A percentile compares a stretch with the other conserved stretches of the same genome.
Conservation (phyloP, 2,888 invertebrate species). For the Elmis aenea region DNA sequence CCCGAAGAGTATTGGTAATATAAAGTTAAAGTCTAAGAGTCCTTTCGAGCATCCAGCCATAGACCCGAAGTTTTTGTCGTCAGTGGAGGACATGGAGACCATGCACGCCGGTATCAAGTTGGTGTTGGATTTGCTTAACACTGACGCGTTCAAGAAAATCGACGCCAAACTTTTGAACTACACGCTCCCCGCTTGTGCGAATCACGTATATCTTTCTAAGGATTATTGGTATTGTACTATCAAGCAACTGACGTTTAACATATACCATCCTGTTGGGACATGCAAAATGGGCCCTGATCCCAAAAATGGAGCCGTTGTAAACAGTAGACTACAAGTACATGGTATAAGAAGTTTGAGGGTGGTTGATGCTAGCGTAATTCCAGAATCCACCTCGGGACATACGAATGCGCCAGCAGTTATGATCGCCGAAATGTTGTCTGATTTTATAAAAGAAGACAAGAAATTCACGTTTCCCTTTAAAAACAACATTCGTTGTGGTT, state of each 20-base stretch:
- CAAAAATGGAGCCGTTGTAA: slow-evolving; percentile 15
- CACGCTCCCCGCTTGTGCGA: slow-evolving; percentile 11
- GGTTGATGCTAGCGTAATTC: slow-evolving; percentile 67
- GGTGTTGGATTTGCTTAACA: slow-evolving; percentile 45
- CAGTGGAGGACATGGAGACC: slow-evolving; percentile 45
- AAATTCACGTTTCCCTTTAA: no score
- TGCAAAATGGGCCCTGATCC: slow-evolving; percentile 24
- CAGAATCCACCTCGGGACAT: slow-evolving; percentile 59
- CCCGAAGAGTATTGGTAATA: slow-evolving; percentile 49
- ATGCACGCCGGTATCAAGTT: slow-evolving; percentile 51
- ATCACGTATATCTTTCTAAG: slow-evolving; percentile 13
- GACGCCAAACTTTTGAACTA: slow-evolving; percentile 42
- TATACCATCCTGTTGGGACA: slow-evolving; percentile 22
- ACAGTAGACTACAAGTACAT: slow-evolving; percentile 49
- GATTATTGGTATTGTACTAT: slow-evolving; percentile 27
- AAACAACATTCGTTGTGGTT: no score
- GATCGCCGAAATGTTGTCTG: slow-evolving; percentile 62
- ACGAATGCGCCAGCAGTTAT: slow-evolving; percentile 64
- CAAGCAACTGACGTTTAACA: slow-evolving; percentile 13
- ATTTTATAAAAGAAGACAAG: slow-evolving; percentile 57
- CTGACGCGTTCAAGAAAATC: slow-evolving; percentile 50
- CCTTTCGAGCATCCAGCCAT: slow-evolving; percentile 61
- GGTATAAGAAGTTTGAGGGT: slow-evolving; percentile 62
- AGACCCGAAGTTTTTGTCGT: slow-evolving; percentile 61
- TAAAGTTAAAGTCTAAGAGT: slow-evolving; percentile 51